phyloP scores from a whole-genome alignment of 2,797 vertebrate genomes.

The Miichthys miiuy region DNA sequence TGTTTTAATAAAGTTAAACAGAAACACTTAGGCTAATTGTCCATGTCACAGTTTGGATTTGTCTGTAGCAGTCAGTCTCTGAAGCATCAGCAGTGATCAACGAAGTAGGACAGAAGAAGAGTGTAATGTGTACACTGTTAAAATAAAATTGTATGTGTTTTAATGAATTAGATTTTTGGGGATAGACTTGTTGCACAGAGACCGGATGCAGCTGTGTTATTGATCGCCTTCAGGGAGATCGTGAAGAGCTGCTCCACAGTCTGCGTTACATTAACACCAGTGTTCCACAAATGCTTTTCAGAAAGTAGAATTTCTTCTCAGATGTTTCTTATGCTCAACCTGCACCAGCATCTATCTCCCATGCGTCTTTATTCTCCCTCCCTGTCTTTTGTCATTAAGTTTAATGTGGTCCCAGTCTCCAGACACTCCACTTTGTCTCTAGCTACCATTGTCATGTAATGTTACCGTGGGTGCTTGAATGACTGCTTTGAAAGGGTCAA shows the following conservation, averaged over 20 bases:
- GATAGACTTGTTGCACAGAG: not conserved
- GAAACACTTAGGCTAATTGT: conserved; percentile 62
- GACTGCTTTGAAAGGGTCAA: conserved; percentile 16
- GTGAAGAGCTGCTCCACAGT: not conserved
- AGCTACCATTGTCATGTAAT: conserved; percentile 3
- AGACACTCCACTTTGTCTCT: not conserved
- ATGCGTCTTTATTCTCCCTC: conserved; percentile 8
- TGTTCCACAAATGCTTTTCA: not conserved
- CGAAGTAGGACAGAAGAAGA: not conserved
- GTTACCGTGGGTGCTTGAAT: not conserved
- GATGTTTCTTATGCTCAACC: not conserved
- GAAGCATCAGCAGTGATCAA: conserved; percentile 14
- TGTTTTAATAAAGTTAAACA: conserved; percentile 65
- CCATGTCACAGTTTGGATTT: conserved; percentile 46
- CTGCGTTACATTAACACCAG: conserved; percentile 12
- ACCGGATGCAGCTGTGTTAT: conserved; percentile 10
- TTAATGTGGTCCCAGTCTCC: not conserved
- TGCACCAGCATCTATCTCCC: not conserved
- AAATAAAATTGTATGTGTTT: not conserved
- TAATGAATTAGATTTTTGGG: not conserved
- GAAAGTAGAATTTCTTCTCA: conserved; percentile 24
- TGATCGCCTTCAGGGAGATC: conserved; percentile 26
- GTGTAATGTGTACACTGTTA: not conserved
- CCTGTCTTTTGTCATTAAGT: conserved; percentile 13
- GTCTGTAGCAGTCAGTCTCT: conserved; percentile 23